Evolutionary conservation across 2,888 invertebrate genomes (phyloP), one percentile per base, ranked within the genome.

Genomic region (Pedicia rivosa): DNA sequence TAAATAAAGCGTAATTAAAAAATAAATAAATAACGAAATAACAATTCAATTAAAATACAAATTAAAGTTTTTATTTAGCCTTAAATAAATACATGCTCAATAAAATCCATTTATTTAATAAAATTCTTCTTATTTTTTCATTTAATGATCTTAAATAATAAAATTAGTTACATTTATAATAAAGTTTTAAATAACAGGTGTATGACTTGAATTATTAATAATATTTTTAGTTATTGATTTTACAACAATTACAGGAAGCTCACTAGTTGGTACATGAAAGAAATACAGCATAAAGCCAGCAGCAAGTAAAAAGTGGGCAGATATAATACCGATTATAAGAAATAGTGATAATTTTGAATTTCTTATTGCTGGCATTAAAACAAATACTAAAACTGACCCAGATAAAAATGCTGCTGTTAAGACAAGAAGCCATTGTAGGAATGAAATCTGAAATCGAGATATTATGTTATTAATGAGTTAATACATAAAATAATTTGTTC

Each of bases 381-480:
- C 79, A 41, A 80, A 70, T 15, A 91, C 68, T 10, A 97, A 67
- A 3, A 92, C 91, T 14, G 73, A 74, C 6, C 91, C 91, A 1
- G 92, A 92, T 19, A 92, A 63, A 22, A 78, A 62, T 0, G 90
- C 80, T 0, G 86, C 90, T 46, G 80, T 64, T 25, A 83, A 62
- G 0, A 90, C 84, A 33, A 95, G 66, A 5, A 78, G 52, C 94
- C 94, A 95, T 52, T 91, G 91, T 20, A 95, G 65, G 71, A 81
- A 74, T 15, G 68, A 67, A 10, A 74, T 61, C 59, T 61, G 41
- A 7, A 41, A 13, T 37, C 30, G 30, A 26, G 27, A 16, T 30
- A 57, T 62, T 12, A 15, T 8, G 22, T n/a, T n/a, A 10, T 12
- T 15, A 19, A 25, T 38, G 29, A 33, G 14, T 16, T 32, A 17